A percentile compares a stretch with the other conserved stretches of the same genome.
These are phyloP conservation scores for Drosophila mayri DNA, from an alignment of 1,140 invertebrate species.

Conservation along the genomic window DNA sequence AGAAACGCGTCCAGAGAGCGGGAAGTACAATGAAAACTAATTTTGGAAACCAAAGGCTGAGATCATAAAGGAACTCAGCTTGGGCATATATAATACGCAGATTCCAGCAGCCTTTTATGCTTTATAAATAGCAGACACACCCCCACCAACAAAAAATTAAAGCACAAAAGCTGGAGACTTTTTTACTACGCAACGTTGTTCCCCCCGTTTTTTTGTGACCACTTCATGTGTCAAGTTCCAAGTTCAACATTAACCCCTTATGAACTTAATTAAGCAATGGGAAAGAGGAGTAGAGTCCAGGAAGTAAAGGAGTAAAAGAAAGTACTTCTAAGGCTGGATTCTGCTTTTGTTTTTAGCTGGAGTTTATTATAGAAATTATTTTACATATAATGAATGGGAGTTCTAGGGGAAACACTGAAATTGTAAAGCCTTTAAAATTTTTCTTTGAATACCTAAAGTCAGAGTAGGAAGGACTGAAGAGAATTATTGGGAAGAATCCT, in stretches of 20 bases:
- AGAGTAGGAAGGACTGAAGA: not conserved
- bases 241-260: slow-evolving; percentile 35
- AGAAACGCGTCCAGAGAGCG: not conserved
- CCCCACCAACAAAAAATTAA: not conserved
- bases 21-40: slow-evolving; percentile 47
- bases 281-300: not conserved
- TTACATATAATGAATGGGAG: not conserved
- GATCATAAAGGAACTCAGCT: not conserved
- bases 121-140: slow-evolving; percentile 42
- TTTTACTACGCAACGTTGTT: slow-evolving; percentile 5
- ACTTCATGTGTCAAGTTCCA: slow-evolving; percentile 51
- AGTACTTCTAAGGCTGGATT: not conserved
- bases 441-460: not conserved
- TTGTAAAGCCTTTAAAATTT: not conserved
- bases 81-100: slow-evolving; percentile 19
- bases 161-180: slow-evolving; percentile 16
- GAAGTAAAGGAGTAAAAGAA: not conserved
- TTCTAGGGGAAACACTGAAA: not conserved
- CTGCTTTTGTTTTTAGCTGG: not conserved
- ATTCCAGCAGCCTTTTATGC: slow-evolving; percentile 32
- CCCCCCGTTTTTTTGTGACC: not conserved
- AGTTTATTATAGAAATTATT: not conserved
- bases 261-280: slow-evolving; percentile 3
- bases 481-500: not conserved
- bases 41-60: slow-evolving; percentile 29